Percentiles rank a stretch among this genome's conserved stretches.
Evolutionary conservation across 2,888 invertebrate genomes (phyloP).

Genomic region (Rhamnusium bicolor): DNA sequence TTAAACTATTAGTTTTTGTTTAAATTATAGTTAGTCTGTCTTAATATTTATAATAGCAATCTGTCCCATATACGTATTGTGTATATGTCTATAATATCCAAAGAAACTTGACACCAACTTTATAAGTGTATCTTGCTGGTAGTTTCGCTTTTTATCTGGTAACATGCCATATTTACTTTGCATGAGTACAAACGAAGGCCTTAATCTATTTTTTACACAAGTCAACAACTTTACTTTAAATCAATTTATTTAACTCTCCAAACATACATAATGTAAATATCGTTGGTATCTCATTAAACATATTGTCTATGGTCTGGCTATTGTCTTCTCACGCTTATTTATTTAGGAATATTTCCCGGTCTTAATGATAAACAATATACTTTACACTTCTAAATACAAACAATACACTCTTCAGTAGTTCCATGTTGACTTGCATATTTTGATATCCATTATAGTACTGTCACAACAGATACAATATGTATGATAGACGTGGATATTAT

Average conservation of each 20-base stretch:
- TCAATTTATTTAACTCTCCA: slow-evolving; percentile 25
- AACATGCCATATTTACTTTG: slow-evolving; percentile 13
- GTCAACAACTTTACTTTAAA: slow-evolving; percentile 15
- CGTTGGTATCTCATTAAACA: slow-evolving; percentile 8
- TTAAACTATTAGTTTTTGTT: too few relatives aligned
- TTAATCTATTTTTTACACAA: slow-evolving; percentile 19
- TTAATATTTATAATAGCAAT: background rate
- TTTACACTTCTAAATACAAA: slow-evolving; percentile 26
- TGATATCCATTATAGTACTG: slow-evolving; percentile 50
- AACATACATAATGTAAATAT: slow-evolving; percentile 21
- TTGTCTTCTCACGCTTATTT: slow-evolving; percentile 29
- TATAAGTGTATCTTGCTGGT: slow-evolving; percentile 13
- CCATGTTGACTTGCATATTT: slow-evolving; percentile 50
- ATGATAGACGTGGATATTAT: slow-evolving; percentile 44
- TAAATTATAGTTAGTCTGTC: too few relatives aligned
- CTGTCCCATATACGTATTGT: background rate
- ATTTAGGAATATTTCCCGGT: slow-evolving; percentile 11
- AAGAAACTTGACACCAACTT: slow-evolving; percentile 7
- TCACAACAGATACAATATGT: slow-evolving; percentile 42
- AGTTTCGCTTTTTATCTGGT: slow-evolving; percentile 14
- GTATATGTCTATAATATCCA: background rate
- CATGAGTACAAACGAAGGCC: slow-evolving; percentile 28
- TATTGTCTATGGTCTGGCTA: slow-evolving; percentile 16
- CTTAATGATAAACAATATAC: slow-evolving; percentile 22
- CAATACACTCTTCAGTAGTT: slow-evolving; percentile 29